Evolutionary conservation across 2,113 vertebrate species (phyloP).

Genomic region (Noturus placidus): DNA sequence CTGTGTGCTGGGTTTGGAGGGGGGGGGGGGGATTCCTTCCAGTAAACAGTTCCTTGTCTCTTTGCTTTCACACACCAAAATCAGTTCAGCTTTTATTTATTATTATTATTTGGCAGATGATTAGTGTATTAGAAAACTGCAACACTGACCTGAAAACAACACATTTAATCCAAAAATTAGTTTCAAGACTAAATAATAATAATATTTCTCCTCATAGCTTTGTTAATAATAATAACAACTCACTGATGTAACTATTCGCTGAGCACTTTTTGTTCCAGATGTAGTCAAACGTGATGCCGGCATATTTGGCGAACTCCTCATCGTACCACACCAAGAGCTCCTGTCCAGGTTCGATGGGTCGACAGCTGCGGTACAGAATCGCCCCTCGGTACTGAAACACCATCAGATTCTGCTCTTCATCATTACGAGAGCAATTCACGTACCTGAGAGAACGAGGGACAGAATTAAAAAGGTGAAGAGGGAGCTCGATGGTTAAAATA

Average conservation of each 20-base stretch:
- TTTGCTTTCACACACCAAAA: background rate
- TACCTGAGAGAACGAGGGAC: background rate
- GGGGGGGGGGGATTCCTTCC: background rate
- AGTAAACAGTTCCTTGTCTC: background rate
- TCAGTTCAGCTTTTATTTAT: background rate
- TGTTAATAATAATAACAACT: background rate
- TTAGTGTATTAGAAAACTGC: background rate
- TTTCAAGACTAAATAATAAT: background rate
- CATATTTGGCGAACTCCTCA: background rate
- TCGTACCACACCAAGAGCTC: background rate
- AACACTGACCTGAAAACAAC: background rate
- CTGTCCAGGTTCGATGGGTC: background rate
- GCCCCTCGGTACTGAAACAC: background rate
- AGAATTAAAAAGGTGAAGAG: background rate
- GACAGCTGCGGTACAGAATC: slow-evolving; percentile 5
- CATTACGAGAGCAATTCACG: slow-evolving; percentile 5
- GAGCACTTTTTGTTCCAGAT: slow-evolving; percentile 23
- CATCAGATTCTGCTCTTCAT: slow-evolving; percentile 5
- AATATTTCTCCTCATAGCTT: too few relatives aligned
- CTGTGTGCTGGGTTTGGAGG: background rate
- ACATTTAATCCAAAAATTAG: background rate
- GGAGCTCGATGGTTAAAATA: background rate
- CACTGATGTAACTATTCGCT: background rate
- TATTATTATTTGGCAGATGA: background rate
- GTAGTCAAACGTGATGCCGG: background rate